Evolutionary conservation across 2,113 vertebrate species (phyloP).

Genomic region (Oreochromis aureus): DNA sequence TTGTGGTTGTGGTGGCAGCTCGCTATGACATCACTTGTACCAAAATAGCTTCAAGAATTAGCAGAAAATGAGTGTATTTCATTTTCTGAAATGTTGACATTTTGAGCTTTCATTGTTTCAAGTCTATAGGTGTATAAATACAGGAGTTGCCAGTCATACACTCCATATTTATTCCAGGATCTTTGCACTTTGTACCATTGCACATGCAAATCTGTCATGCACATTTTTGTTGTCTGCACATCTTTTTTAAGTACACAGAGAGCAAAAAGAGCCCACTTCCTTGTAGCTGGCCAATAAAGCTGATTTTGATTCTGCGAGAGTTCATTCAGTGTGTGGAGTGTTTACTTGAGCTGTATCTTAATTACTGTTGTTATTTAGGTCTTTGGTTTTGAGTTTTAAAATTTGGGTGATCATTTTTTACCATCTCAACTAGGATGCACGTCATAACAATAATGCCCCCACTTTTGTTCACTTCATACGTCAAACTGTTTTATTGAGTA

Average conservation of each 20-base stretch:
- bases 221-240: not conserved
- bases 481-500: not conserved
- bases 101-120: not conserved
- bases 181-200: not conserved
- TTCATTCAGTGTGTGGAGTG: not conserved
- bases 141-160: not conserved
- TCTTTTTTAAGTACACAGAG: not conserved
- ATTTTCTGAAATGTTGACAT: not conserved
- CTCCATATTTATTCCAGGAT: not conserved
- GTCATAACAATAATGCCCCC: not conserved
- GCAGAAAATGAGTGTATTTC: not conserved
- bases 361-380: not conserved
- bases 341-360: not conserved
- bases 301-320: not conserved
- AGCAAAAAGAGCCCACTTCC: not conserved
- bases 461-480: not conserved
- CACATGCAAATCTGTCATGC: not conserved
- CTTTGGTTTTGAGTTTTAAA: not conserved
- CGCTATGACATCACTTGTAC: not conserved
- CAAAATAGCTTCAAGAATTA: not conserved
- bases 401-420: not conserved
- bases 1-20: not conserved
- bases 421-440: not conserved
- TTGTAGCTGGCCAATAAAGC: not conserved
- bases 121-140: not conserved